Evolutionary conservation across 2,113 vertebrate species (phyloP).

Genomic region (Canis aureus): DNA sequence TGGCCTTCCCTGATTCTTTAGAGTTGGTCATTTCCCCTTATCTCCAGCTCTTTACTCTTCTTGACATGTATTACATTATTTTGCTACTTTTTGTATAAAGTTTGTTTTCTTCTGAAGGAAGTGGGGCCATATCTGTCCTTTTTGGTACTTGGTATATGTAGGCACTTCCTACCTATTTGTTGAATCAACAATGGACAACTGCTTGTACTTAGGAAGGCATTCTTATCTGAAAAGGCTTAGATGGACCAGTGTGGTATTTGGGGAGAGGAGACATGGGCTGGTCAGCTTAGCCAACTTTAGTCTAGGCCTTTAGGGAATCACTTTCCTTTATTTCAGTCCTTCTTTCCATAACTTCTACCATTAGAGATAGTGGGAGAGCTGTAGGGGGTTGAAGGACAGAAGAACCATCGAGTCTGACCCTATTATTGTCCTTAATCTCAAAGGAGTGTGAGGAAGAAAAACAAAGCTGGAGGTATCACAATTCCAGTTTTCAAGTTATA

Average conservation of each 20-base stretch:
- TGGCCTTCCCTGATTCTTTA: not conserved
- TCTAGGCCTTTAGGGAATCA: not conserved
- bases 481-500: not conserved
- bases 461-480: not conserved
- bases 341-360: not conserved
- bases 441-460: not conserved
- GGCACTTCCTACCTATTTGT: not conserved
- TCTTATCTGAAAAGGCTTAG: not conserved
- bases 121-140: not conserved
- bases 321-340: not conserved
- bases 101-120: not conserved
- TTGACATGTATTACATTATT: not conserved
- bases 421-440: not conserved
- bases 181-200: not conserved
- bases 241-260: not conserved
- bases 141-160: not conserved
- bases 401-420: not conserved
- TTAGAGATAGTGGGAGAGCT: not conserved
- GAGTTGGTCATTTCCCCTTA: not conserved
- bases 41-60: not conserved
- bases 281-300: not conserved
- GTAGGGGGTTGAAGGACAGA: not conserved
- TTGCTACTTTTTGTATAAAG: not conserved
- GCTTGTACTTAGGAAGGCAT: not conserved
- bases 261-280: not conserved